phyloP scores from a whole-genome alignment of 2,797 vertebrate species.

The Tangara arthus region DNA sequence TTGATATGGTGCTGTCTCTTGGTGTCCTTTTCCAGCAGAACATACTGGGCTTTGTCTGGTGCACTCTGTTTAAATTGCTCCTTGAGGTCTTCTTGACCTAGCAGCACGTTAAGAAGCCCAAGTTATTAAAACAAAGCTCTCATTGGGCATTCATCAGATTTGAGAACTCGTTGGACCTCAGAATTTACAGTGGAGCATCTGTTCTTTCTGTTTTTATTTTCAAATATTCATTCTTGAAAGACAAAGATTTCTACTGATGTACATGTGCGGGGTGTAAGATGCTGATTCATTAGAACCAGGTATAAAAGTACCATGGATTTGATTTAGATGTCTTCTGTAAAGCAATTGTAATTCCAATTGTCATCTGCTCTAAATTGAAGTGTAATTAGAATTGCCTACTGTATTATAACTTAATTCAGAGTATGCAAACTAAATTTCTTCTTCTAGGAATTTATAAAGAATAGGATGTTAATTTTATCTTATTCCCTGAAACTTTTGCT shows the following conservation, averaged over 20 bases:
- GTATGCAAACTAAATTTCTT: background rate
- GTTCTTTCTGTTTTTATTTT: background rate
- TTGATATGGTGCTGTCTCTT: background rate
- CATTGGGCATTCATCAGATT: background rate
- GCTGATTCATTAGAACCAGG: background rate
- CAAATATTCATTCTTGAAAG: background rate
- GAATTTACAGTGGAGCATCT: background rate
- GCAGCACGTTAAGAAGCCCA: background rate
- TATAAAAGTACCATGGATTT: background rate
- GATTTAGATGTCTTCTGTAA: background rate
- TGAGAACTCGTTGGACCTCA: background rate
- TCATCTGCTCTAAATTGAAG: background rate
- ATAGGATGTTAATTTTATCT: background rate
- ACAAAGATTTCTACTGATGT: background rate
- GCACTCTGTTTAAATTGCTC: background rate
- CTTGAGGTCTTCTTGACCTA: background rate
- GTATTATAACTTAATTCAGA: background rate
- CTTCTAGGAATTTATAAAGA: background rate
- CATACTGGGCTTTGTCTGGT: background rate
- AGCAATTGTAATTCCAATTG: background rate
- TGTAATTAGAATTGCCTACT: background rate
- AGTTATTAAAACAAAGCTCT: background rate
- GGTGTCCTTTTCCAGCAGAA: background rate
- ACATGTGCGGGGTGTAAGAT: background rate
- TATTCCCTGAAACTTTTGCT: background rate